A percentile compares a stretch with the other conserved stretches of the same genome.
Evolutionary conservation across 2,797 vertebrate genomes (phyloP).

Genomic region (Coluber constrictor): DNA sequence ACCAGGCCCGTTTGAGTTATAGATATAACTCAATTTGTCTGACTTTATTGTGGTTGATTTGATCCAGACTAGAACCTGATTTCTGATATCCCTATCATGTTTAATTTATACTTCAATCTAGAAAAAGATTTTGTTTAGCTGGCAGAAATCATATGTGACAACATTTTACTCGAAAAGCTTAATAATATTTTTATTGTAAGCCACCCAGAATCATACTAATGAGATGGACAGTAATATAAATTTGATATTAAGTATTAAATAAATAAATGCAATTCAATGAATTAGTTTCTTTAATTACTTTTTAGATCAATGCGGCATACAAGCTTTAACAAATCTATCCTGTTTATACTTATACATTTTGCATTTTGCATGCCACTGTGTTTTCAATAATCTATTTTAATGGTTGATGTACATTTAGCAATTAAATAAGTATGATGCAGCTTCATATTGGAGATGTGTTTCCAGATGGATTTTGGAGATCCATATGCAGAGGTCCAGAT

Average conservation of each 20-base stretch:
- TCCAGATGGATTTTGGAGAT: not conserved
- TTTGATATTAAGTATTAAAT: not conserved
- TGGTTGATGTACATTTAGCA: not conserved
- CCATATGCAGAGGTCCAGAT: not conserved
- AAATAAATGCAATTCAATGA: not conserved
- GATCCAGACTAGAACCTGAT: conserved; percentile 1
- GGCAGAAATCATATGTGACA: not conserved
- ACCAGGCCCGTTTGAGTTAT: not conserved
- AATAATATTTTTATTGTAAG: not conserved
- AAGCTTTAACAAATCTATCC: not conserved
- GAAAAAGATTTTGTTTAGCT: not conserved
- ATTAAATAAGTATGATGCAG: not conserved
- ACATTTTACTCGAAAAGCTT: conserved; percentile 2
- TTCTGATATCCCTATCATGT: not conserved
- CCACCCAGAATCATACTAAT: not conserved
- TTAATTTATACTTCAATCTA: not conserved
- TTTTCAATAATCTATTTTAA: not conserved
- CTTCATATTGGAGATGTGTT: not conserved
- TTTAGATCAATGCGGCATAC: not conserved
- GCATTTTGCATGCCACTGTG: not conserved
- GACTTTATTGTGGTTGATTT: conserved; percentile 3
- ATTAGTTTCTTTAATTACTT: not conserved
- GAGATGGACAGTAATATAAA: not conserved
- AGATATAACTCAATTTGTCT: conserved; percentile 6
- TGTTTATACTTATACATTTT: not conserved